phyloP scores from a whole-genome alignment of 2,888 invertebrate genomes.

The Cybosia mesomella region DNA sequence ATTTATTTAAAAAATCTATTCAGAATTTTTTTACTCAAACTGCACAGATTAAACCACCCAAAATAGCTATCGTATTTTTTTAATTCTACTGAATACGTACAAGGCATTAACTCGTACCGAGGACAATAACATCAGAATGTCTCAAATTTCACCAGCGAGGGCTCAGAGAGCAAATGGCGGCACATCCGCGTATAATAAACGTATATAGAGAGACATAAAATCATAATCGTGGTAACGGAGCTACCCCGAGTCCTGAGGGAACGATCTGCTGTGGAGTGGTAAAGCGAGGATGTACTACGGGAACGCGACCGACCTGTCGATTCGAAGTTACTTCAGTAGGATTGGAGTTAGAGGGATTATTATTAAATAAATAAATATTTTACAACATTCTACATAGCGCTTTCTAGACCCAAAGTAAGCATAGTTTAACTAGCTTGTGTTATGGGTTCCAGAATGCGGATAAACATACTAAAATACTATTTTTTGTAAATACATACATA shows the following conservation, averaged over 20 bases:
- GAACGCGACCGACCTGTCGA: constrained; percentile 18
- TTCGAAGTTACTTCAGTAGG: not conserved
- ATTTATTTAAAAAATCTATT: too few species aligned
- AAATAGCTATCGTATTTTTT: not conserved
- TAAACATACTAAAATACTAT: too few species aligned
- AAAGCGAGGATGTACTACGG: constrained; percentile 20
- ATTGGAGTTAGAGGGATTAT: too few species aligned
- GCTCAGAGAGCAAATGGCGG: constrained; percentile 17
- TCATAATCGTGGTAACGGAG: constrained; percentile 44
- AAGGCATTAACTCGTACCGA: constrained; percentile 1
- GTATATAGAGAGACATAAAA: constrained; percentile 44
- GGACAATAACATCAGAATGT: constrained; percentile 6
- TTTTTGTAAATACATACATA: too few species aligned
- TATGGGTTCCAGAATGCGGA: too few species aligned
- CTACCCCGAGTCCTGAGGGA: constrained; percentile 35
- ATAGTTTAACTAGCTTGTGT: too few species aligned
- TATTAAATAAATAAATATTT: too few species aligned
- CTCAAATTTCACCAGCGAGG: constrained; percentile 13
- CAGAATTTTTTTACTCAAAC: not conserved
- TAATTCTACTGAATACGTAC: not conserved
- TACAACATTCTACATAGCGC: too few species aligned
- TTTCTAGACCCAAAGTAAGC: too few species aligned
- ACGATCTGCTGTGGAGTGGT: constrained; percentile 20
- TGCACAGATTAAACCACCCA: not conserved
- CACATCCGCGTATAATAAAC: constrained; percentile 31